Conservation (phyloP, 2,113 vertebrate species). For the Alces alces region DNA sequence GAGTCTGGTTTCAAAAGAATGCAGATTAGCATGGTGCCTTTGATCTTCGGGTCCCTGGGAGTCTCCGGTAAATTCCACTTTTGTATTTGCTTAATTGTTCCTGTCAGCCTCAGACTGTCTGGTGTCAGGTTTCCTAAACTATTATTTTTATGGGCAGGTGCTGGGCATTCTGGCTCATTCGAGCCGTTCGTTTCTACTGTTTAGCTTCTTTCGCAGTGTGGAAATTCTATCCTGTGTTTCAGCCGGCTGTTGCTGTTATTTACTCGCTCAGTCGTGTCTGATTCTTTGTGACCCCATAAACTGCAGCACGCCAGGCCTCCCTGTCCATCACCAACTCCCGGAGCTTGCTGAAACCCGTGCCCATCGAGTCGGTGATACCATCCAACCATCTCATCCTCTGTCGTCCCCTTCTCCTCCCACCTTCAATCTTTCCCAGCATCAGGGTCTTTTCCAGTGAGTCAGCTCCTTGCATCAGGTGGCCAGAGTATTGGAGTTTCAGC, state of each 20-base stretch:
- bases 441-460: not conserved
- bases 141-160: not conserved
- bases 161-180: not conserved
- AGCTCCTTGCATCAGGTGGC: rapidly evolving
- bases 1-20: not conserved
- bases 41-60: not conserved
- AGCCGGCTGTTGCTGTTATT: rapidly evolving
- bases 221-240: not conserved
- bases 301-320: rapidly evolving
- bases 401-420: rapidly evolving
- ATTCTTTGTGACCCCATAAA: rapidly evolving
- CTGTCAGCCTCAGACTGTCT: not conserved
- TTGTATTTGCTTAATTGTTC: not conserved
- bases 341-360: not conserved
- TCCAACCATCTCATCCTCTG: not conserved
- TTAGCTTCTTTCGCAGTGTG: not conserved
- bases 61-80: not conserved
- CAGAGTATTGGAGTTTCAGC: not conserved
- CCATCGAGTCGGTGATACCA: rapidly evolving
- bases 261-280: rapidly evolving
- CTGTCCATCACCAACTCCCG: not conserved
- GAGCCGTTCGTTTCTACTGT: rapidly evolving
- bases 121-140: not conserved
- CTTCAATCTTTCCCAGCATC: not conserved
- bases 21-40: not conserved